phyloP scores from a whole-genome alignment of 2,888 invertebrate species.

The Tenthredo notha region DNA sequence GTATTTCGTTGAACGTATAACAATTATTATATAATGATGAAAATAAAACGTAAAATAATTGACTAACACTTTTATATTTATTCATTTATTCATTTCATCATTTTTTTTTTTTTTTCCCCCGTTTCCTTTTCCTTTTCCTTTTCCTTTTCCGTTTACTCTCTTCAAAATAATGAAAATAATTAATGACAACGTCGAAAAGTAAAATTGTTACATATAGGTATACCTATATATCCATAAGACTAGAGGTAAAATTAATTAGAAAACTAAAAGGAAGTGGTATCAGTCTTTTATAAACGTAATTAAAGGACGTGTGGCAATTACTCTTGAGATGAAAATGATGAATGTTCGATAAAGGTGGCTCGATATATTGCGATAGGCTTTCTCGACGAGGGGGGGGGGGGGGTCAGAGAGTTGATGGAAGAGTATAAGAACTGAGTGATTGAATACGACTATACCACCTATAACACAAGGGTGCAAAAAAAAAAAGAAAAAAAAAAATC shows the following conservation, averaged over 20 bases:
- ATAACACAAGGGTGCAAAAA: too few species aligned
- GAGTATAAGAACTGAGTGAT: conserved; percentile 11
- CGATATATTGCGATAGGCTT: conserved; percentile 9
- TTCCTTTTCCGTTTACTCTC: neutral
- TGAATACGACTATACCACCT: neutral
- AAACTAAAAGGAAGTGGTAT: neutral
- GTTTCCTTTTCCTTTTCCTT: too few species aligned
- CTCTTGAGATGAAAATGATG: neutral
- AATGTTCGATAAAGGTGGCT: neutral
- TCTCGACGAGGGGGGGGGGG: too few species aligned
- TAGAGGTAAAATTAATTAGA: neutral
- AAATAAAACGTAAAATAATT: neutral
- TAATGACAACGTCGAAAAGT: neutral
- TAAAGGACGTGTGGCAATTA: conserved; percentile 34
- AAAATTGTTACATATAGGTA: neutral
- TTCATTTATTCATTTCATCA: too few species aligned
- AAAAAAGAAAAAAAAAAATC: too few species aligned
- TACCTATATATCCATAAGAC: neutral
- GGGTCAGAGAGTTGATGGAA: neutral
- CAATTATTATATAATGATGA: neutral
- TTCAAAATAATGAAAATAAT: neutral
- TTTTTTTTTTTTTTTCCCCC: too few species aligned
- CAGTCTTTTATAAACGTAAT: neutral
- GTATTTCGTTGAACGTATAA: neutral
- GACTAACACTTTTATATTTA: too few species aligned